A percentile compares a stretch with the other conserved stretches of the same genome.
phyloP scores from a whole-genome alignment of 2,888 invertebrate genomes.

The Ferdinandea cuprea region DNA sequence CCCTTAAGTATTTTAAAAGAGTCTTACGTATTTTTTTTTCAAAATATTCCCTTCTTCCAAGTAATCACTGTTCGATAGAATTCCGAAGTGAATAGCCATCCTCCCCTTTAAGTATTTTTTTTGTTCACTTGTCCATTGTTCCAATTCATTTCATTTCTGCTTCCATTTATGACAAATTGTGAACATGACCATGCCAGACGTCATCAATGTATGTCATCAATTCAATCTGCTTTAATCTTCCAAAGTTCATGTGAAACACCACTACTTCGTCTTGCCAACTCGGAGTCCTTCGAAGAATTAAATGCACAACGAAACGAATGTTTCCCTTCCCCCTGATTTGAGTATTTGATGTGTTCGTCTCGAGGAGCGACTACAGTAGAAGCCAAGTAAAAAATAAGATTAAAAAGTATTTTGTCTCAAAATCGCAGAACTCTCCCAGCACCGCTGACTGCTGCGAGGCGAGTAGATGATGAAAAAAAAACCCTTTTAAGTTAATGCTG shows the following conservation, averaged over 20 bases:
- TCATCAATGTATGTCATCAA: slow-evolving; percentile 53
- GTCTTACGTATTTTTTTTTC: too few species aligned
- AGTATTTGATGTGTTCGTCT: slow-evolving; percentile 38
- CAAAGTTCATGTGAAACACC: slow-evolving; percentile 39
- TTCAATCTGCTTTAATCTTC: slow-evolving; percentile 54
- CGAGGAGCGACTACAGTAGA: neutral
- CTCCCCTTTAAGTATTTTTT: too few species aligned
- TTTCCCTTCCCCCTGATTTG: too few species aligned
- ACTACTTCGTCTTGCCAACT: neutral
- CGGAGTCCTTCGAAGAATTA: neutral
- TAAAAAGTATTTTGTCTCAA: slow-evolving; percentile 47
- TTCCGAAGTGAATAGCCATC: neutral
- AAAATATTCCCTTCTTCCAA: too few species aligned
- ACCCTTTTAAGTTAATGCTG: slow-evolving; percentile 29
- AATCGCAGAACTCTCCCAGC: slow-evolving; percentile 21
- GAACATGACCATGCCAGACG: slow-evolving; percentile 56
- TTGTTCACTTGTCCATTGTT: slow-evolving; percentile 24
- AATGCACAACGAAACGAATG: slow-evolving; percentile 4
- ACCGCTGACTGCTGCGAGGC: neutral
- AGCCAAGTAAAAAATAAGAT: slow-evolving; percentile 8
- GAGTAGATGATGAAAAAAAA: neutral
- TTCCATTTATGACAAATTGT: slow-evolving; percentile 54
- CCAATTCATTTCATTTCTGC: slow-evolving; percentile 54
- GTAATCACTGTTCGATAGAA: too few species aligned
- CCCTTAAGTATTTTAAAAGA: too few species aligned